Conservation (phyloP, 2,113 vertebrate species). For the Salminus brasiliensis region DNA sequence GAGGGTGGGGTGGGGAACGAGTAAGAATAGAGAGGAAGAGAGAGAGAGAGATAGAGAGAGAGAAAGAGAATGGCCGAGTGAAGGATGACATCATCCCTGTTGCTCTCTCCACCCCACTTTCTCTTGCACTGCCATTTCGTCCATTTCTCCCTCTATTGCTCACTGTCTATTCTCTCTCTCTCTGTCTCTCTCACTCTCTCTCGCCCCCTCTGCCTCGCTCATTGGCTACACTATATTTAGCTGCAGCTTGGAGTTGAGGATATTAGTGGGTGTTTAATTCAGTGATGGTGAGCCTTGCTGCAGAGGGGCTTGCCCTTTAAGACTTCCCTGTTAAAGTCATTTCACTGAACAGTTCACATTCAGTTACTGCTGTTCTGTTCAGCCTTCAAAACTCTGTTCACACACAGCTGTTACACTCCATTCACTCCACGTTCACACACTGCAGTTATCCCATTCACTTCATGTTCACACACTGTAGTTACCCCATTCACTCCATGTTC, state of each 20-base stretch:
- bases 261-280: conserved; percentile 42
- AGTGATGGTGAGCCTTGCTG: conserved; percentile 11
- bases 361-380: background rate
- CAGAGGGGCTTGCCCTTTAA: conserved; percentile 18
- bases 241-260: conserved; percentile 30
- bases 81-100: conserved; percentile 60
- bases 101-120: conserved; percentile 50
- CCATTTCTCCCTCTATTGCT: conserved; percentile 40
- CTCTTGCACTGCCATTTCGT: conserved; percentile 40
- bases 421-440: background rate
- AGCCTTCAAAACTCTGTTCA: background rate
- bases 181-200: conserved; percentile 37
- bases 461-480: background rate
- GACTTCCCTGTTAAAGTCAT: background rate
- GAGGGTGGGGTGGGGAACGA: conserved; percentile 54
- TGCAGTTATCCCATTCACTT: no score
- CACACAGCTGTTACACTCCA: background rate
- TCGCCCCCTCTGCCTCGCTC: conserved; percentile 29
- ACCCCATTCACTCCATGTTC: background rate
- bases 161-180: conserved; percentile 47
- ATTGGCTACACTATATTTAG: conserved; percentile 48
- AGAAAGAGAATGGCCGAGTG: conserved; percentile 45
- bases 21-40: conserved; percentile 30
- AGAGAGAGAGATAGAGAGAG: conserved; percentile 62
- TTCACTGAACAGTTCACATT: background rate